Conservation (phyloP, 2,888 invertebrate genomes). For the Caenorhabditis sp. region DNA sequence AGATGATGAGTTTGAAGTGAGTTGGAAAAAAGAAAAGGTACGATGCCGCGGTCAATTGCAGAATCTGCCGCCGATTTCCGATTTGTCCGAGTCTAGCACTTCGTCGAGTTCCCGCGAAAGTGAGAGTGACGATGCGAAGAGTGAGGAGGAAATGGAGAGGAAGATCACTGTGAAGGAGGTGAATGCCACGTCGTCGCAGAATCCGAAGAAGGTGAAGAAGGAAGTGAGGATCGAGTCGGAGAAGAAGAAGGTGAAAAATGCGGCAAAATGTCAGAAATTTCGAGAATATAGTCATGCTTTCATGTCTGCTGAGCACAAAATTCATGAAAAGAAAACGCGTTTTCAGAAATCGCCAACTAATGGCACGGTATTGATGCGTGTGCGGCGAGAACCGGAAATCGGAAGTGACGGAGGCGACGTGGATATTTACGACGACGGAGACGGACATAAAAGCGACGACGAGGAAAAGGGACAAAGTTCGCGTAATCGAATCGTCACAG, state of each 20-base stretch:
- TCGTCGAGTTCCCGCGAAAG: not conserved
- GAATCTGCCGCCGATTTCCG: constrained; percentile 63
- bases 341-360: constrained; percentile 16
- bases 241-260: constrained; percentile 14
- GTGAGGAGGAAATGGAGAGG: constrained; percentile 28
- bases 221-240: constrained; percentile 31
- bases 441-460: constrained; percentile 27
- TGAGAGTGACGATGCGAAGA: constrained; percentile 3
- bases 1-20: constrained; percentile 60
- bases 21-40: too few relatives aligned
- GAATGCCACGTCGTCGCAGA: not conserved
- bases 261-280: too few relatives aligned
- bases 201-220: constrained; percentile 22
- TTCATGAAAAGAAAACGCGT: not conserved
- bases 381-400: constrained; percentile 55
- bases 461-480: constrained; percentile 15
- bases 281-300: too few relatives aligned
- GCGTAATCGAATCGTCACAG: not conserved
- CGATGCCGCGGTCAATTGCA: too few relatives aligned
- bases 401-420: constrained; percentile 55
- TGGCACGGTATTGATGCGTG: constrained; percentile 41
- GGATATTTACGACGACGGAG: constrained; percentile 63
- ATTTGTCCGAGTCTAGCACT: constrained; percentile 50
- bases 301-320: not conserved
- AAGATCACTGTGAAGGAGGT: constrained; percentile 40